These are phyloP conservation scores for Euzophera pinguis DNA, from an alignment of 2,888 invertebrate species.

Conservation along the genomic window DNA sequence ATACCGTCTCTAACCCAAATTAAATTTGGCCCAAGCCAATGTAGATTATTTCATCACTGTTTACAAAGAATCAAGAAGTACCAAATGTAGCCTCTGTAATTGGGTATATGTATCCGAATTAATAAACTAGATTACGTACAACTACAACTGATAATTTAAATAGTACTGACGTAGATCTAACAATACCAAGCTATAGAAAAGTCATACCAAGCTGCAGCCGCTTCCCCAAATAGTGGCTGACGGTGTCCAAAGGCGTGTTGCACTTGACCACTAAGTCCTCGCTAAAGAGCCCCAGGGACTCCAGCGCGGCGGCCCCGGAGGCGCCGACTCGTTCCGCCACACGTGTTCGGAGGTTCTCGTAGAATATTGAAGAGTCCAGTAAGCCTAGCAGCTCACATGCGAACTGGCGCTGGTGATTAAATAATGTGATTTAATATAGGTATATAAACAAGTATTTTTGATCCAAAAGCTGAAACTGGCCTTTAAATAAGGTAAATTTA, in stretches of 20 bases:
- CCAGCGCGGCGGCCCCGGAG: conserved; percentile 86
- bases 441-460: background rate
- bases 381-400: conserved; percentile 92
- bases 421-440: conserved; percentile 10
- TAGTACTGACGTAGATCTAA: too few relatives aligned
- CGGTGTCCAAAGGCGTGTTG: conserved; percentile 93
- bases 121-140: too few relatives aligned
- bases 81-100: too few relatives aligned
- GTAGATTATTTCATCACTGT: too few relatives aligned
- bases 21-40: too few relatives aligned
- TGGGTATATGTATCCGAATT: too few relatives aligned
- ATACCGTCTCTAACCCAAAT: too few relatives aligned
- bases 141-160: too few relatives aligned
- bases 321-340: conserved; percentile 89
- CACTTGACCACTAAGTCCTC: conserved; percentile 90
- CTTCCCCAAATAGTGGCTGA: conserved; percentile 93
- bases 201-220: conserved; percentile 86
- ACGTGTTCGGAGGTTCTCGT: conserved; percentile 93
- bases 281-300: conserved; percentile 92
- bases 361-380: conserved; percentile 92
- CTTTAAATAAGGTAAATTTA: too few relatives aligned
- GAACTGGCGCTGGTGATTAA: conserved; percentile 84
- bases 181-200: too few relatives aligned
- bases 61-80: too few relatives aligned
- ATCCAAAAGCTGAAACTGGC: too few relatives aligned